Evolutionary conservation across 2,113 vertebrate species (phyloP).

Genomic region (Bufo gargarizans): DNA sequence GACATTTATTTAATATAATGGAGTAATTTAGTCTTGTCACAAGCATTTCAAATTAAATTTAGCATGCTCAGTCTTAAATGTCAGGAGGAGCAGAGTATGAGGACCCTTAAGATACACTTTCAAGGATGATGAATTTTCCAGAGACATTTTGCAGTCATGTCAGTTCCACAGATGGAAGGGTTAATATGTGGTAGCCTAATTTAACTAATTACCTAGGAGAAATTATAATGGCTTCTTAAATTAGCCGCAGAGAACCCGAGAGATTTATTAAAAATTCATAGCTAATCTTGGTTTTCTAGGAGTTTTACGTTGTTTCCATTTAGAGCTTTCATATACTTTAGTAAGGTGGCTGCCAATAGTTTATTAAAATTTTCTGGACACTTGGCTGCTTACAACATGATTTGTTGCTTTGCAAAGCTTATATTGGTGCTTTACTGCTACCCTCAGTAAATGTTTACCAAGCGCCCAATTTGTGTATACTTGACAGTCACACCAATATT

Average conservation of each 20-base stretch:
- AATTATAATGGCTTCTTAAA: constrained; percentile 17
- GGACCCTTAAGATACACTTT: background rate
- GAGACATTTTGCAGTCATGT: background rate
- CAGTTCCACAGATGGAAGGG: background rate
- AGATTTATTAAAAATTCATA: background rate
- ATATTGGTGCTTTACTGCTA: background rate
- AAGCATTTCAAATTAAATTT: background rate
- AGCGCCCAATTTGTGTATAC: too few species aligned
- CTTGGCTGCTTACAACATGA: background rate
- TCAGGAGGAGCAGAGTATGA: background rate
- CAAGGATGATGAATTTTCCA: background rate
- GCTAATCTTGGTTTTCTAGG: background rate
- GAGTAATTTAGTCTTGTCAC: constrained; percentile 11
- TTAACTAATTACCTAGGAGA: background rate
- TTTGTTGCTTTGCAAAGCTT: background rate
- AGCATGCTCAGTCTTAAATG: background rate
- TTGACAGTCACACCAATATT: too few species aligned
- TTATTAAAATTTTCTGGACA: background rate
- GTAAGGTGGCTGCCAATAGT: background rate
- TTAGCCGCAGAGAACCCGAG: background rate
- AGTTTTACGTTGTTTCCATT: background rate
- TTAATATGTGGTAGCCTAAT: constrained; percentile 14
- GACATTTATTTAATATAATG: background rate
- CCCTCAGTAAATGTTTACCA: too few species aligned
- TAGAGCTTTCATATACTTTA: background rate